Base-by-base conservation (phyloP, 2,113 vertebrate species). In the Amblyopsis rosae region DNA sequence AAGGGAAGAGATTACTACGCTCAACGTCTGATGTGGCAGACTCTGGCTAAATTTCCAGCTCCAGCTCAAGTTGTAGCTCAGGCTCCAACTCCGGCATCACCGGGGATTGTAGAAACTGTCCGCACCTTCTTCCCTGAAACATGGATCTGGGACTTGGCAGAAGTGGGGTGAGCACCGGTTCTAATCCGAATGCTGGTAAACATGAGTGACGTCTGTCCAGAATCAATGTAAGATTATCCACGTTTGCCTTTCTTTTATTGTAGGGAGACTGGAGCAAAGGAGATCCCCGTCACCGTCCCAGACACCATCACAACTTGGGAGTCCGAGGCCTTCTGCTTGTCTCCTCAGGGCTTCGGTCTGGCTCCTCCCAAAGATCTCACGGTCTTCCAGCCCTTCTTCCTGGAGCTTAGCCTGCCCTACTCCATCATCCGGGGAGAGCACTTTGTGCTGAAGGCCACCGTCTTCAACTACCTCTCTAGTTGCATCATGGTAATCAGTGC, bases 251-350 rank as follows among this genome's bases (percentile, higher is more conserved):
- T 67, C 3, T 75, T 49, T 59, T 4, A 69, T 8, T 70, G 2
- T 82, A 96, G 96, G 62, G 76, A 81, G 0, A 82, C 91, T 17
- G 95, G 95, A 32, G 69, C 41, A 56, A 85, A 85, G 59, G 79
- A 93, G 3, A 6, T 95, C 16, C 47, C 62, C 55, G 55, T 93
- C 17, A 94, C 76, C 0, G 89, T 92, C 55, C 96, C 96, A 0
- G 94, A 96, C 79, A 94, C 93, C 68, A 96, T 97, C 88, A 97
- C 95, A 8, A 90, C 94, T n/a, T 97, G 95, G 96, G 94, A 92
- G 76, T 93, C 93, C 0, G 92, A 93, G 65, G 86, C 89, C 15
- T 91, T 95, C 88, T 98, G 96, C 82, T 82, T 93, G 73, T 95
- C 94, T 0, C 47, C 90, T 4, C 11, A 69, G 4, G 96, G 95